Evolutionary conservation across 64 coral and sea anemone genomes (phyloP), one percentile per base, ranked within the genome.

Genomic region (Platygyra sinensis): DNA sequence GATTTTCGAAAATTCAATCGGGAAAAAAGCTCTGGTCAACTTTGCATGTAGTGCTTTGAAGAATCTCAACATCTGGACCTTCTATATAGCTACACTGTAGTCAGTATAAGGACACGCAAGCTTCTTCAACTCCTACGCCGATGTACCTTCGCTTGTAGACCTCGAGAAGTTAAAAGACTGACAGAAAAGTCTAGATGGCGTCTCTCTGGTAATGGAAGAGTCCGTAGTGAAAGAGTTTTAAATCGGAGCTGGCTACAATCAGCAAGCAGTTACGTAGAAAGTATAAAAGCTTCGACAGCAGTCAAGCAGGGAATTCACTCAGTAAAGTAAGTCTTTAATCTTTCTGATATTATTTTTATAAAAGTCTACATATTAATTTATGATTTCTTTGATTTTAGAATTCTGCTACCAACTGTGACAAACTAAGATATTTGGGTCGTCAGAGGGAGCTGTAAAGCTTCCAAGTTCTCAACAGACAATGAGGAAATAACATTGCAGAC

Each of bases 151-250:
- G 42, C 42, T 46, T 46, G 42, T 46, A 46, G 42, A 36, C 33
- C 33, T 36, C 33, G 33, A 93, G 80, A 93, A 93, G 77, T 55
- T 88, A 57, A 87, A 87, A 57, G 24, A 88, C 51, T 93, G 76
- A 77, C 46, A 88, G 46, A 93, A n/a, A n/a, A n/a, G n/a, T n/a
- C n/a, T n/a, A n/a, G n/a, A n/a, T n/a, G n/a, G n/a, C n/a, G n/a
- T n/a, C n/a, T n/a, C n/a, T n/a, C n/a, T n/a, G n/a, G n/a, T 60
- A 24, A 93, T 93, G 84, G 91, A 93, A 36, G 86, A 88, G 49
- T 74, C 75, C 20, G 57, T 88, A 42, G 91, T 93, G 17, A 88
- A 82, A 93, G 67, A 69, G 49, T 88, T 80, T 50, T 74, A 87
- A 17, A 67, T 93, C 27, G 91, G 84, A 55, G 49, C 62, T 60